phyloP scores from a whole-genome alignment of 2,113 vertebrate genomes.

The Rallus limicola region DNA sequence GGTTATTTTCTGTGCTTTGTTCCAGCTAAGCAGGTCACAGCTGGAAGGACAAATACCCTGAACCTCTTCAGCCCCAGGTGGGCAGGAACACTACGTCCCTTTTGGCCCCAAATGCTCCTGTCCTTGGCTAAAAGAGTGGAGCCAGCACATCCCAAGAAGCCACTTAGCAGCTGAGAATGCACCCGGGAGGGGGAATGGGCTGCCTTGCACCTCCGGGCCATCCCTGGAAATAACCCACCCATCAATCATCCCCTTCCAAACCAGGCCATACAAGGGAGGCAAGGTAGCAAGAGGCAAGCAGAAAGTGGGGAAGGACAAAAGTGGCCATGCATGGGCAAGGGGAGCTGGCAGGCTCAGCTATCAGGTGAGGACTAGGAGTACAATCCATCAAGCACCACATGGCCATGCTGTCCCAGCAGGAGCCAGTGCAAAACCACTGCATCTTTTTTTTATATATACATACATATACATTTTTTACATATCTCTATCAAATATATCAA shows the following conservation, averaged over 20 bases:
- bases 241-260: conserved; percentile 75
- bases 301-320: neutral
- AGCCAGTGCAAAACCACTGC: neutral
- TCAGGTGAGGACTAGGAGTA: neutral
- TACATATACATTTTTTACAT: neutral
- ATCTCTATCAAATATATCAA: neutral
- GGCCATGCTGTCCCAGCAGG: neutral
- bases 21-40: neutral
- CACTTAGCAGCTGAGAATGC: conserved; percentile 85
- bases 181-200: conserved; percentile 72
- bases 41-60: neutral
- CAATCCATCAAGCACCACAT: neutral
- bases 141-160: conserved; percentile 55
- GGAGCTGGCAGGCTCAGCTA: neutral
- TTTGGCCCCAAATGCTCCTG: conserved; percentile 51
- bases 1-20: neutral
- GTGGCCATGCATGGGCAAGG: neutral
- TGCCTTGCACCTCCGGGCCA: conserved; percentile 75
- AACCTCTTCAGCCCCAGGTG: neutral
- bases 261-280: conserved; percentile 70
- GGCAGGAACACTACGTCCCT: neutral
- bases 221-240: conserved; percentile 78
- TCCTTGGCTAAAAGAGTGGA: conserved; percentile 47
- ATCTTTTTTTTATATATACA: neutral
- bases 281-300: neutral